phyloP scores from a whole-genome alignment of 2,888 invertebrate genomes.

The Eupithecia subumbrata region DNA sequence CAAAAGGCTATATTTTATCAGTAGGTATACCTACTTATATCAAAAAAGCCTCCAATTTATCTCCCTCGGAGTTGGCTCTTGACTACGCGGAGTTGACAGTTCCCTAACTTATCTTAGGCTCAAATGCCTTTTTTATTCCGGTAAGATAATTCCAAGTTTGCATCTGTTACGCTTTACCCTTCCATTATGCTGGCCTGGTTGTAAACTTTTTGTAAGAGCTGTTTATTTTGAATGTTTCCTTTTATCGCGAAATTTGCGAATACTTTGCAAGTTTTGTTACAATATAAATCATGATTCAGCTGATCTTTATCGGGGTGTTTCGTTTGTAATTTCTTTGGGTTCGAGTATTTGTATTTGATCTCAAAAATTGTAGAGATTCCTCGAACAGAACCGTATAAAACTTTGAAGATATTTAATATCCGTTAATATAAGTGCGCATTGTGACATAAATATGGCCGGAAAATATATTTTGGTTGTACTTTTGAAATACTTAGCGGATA shows the following conservation, averaged over 20 bases:
- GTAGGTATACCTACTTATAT: conserved; percentile 31
- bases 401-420: background rate
- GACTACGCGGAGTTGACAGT: conserved; percentile 55
- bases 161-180: conserved; percentile 44
- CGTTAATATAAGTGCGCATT: background rate
- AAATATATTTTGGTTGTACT: background rate
- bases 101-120: conserved; percentile 55
- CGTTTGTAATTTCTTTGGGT: conserved; percentile 17
- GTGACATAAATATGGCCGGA: background rate
- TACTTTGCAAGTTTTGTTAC: conserved; percentile 30
- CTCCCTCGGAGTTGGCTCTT: conserved; percentile 49
- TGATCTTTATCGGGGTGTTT: conserved; percentile 14
- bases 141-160: conserved; percentile 45
- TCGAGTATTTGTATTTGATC: conserved; percentile 2
- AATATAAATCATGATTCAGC: conserved; percentile 28
- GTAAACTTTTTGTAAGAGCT: conserved; percentile 35
- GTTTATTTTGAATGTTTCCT: conserved; percentile 32
- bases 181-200: conserved; percentile 31
- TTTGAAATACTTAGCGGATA: background rate
- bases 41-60: conserved; percentile 56
- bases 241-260: conserved; percentile 28
- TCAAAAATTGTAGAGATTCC: background rate
- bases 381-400: background rate
- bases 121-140: conserved; percentile 47
- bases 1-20: conserved; percentile 41